Evolutionary conservation across 2,113 vertebrate species (phyloP).

Genomic region (Anarhynchus alexandrinus): DNA sequence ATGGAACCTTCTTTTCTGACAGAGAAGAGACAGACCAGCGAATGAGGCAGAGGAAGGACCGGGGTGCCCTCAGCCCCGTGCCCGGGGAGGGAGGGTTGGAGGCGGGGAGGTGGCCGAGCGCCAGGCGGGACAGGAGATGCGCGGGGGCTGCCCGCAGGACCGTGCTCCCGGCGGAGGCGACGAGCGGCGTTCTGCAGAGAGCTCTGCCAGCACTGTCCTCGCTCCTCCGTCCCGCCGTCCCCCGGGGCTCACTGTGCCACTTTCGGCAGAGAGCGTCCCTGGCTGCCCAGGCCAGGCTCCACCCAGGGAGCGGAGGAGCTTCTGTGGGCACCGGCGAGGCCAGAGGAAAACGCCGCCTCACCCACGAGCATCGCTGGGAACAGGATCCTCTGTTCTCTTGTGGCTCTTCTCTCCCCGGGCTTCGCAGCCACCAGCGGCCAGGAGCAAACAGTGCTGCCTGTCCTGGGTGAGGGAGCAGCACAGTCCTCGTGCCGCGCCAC

Average conservation of each 20-base stretch:
- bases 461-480: background rate
- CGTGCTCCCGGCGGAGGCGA: fast-evolving
- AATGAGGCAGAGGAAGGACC: background rate
- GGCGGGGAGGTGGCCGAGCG: background rate
- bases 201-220: no score
- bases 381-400: background rate
- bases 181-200: background rate
- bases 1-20: background rate
- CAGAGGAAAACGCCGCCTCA: background rate
- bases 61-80: fast-evolving
- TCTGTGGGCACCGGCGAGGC: background rate
- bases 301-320: background rate
- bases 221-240: no score
- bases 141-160: no score
- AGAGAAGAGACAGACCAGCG: background rate
- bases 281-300: no score
- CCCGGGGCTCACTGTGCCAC: background rate
- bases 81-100: background rate
- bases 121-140: background rate
- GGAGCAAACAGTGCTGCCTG: background rate
- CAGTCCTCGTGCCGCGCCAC: fast-evolving
- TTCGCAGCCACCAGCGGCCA: no score
- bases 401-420: background rate
- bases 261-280: background rate
- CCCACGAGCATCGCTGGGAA: background rate